Evolutionary conservation across 2,888 invertebrate genomes (phyloP).

Genomic region (Drosophila paranaensis): DNA sequence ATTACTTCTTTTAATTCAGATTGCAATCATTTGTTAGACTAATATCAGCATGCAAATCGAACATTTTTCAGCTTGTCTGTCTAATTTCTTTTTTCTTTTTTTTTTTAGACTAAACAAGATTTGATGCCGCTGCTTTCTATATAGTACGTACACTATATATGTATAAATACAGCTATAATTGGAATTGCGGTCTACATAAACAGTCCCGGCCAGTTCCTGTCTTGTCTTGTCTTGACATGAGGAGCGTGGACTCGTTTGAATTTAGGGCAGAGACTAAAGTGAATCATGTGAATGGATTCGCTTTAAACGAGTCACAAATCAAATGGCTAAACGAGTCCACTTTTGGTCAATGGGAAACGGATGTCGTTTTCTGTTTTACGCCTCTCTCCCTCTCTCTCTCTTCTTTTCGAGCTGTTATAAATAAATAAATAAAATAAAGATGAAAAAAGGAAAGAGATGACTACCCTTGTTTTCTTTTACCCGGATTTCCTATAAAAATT

Average conservation of each 20-base stretch:
- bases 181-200: constrained; percentile 28
- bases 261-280: constrained; percentile 67
- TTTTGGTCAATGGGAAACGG: constrained; percentile 59
- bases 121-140: constrained; percentile 35
- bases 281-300: constrained; percentile 47
- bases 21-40: constrained; percentile 47
- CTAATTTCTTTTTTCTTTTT: neutral
- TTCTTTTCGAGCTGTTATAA: constrained; percentile 15
- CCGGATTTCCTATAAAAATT: constrained; percentile 19
- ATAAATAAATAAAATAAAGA: neutral
- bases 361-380: constrained; percentile 49
- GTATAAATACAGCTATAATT: constrained; percentile 8
- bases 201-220: constrained; percentile 48
- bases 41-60: constrained; percentile 37
- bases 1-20: constrained; percentile 8
- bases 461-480: constrained; percentile 1
- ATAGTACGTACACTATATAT: constrained; percentile 1
- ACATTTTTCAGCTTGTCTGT: neutral
- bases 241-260: constrained; percentile 56
- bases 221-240: constrained; percentile 35
- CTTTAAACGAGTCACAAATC: constrained; percentile 45
- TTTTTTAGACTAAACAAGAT: constrained; percentile 27
- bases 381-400: constrained; percentile 3
- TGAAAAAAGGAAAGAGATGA: neutral
- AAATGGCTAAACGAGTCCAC: constrained; percentile 49